phyloP scores from a whole-genome alignment of 2,113 vertebrate genomes.

The Chlamydotis undulata region DNA sequence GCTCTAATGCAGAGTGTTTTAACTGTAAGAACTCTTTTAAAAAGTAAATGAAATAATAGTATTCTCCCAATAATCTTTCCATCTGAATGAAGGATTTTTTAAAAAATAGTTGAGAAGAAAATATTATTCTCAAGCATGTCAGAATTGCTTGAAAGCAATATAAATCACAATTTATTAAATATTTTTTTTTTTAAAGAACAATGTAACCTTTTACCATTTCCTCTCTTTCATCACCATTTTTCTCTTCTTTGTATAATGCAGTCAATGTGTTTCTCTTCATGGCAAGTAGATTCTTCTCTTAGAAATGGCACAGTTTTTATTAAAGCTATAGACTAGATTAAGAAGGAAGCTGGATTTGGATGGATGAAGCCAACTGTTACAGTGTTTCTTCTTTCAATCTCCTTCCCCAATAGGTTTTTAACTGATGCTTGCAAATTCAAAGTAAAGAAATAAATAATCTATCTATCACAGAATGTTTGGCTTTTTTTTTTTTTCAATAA shows the following conservation, averaged over 20 bases:
- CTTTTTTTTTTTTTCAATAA: not conserved
- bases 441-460: not conserved
- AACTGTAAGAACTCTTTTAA: not conserved
- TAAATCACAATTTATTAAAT: not conserved
- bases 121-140: not conserved
- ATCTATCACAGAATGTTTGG: not conserved
- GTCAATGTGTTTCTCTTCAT: not conserved
- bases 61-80: not conserved
- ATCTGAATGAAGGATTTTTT: not conserved
- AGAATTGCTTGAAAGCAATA: not conserved
- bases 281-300: not conserved
- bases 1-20: not conserved
- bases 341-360: not conserved
- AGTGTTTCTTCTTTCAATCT: not conserved
- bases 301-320: not conserved
- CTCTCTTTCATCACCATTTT: not conserved
- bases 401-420: not conserved
- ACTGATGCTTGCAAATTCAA: not conserved
- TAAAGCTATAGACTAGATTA: not conserved
- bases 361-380: not conserved
- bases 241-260: not conserved
- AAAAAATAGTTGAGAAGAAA: not conserved
- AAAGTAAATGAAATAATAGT: not conserved
- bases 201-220: not conserved
- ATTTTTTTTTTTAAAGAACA: not conserved